phyloP scores from a whole-genome alignment of 2,113 vertebrate species.

The Mirza zaza region DNA sequence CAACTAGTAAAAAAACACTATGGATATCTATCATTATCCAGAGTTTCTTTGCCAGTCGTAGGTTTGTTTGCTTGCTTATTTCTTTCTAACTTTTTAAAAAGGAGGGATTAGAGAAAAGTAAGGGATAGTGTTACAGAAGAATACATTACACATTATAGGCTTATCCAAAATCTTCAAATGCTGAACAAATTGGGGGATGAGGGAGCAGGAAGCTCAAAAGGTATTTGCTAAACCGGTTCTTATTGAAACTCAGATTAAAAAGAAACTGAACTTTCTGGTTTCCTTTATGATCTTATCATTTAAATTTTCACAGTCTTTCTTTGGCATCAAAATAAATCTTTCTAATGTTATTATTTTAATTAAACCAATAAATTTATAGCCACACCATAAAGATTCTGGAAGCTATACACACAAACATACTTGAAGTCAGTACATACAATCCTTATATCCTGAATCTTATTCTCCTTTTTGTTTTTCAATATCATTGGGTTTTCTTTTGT shows the following conservation, averaged over 20 bases:
- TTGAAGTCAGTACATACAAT: not conserved
- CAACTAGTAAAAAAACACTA: not conserved
- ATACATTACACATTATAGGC: not conserved
- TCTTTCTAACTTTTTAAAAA: not conserved
- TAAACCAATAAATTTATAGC: slow-evolving; percentile 13
- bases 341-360: not conserved
- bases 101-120: not conserved
- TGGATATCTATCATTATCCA: not conserved
- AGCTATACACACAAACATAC: not conserved
- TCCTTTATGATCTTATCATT: slow-evolving; percentile 35
- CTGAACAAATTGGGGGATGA: not conserved
- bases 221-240: not conserved
- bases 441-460: not conserved
- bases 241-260: not conserved
- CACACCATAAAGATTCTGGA: not conserved
- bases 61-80: not conserved
- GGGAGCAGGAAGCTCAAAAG: not conserved
- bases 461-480: not conserved
- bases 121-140: not conserved
- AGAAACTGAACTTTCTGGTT: slow-evolving; percentile 27
- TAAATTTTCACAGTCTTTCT: not conserved
- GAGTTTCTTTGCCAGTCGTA: not conserved
- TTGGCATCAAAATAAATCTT: not conserved
- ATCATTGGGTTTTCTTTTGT: not conserved
- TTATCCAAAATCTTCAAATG: slow-evolving; percentile 13